phyloP scores from a whole-genome alignment of 2,113 vertebrate genomes.

The Isurus oxyrinchus region DNA sequence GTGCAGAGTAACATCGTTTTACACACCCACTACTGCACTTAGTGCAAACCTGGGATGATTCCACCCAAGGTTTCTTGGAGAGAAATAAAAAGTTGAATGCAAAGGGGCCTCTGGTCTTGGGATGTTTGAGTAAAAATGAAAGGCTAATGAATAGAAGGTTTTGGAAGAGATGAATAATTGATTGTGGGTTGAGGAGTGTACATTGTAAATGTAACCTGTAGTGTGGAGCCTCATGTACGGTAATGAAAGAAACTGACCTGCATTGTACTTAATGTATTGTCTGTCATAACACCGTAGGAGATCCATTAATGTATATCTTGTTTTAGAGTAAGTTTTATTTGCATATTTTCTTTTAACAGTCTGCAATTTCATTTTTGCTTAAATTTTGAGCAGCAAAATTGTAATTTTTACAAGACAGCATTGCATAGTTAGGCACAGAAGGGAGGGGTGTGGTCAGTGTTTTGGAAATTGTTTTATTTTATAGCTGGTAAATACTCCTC shows the following conservation, averaged over 20 bases:
- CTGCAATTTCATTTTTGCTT: background rate
- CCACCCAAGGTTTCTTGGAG: no score
- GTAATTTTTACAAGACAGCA: background rate
- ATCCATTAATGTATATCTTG: background rate
- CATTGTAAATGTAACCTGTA: background rate
- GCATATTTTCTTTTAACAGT: background rate
- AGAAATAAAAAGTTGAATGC: background rate
- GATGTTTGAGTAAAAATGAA: background rate
- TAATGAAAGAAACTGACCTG: no score
- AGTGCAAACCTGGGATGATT: no score
- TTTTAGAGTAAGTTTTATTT: background rate
- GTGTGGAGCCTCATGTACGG: background rate
- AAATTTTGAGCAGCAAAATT: background rate
- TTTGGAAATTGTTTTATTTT: background rate
- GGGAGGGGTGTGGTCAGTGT: background rate
- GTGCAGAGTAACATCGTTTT: no score
- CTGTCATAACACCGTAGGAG: background rate
- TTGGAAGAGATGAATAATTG: background rate
- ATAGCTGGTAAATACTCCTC: background rate
- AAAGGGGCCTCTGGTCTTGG: background rate
- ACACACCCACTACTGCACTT: no score
- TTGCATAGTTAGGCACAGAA: background rate
- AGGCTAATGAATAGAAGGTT: background rate
- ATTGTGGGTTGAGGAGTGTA: background rate
- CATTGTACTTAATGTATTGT: background rate